Evolutionary conservation across 2,113 vertebrate genomes (phyloP), one percentile per base, ranked within the genome.

Genomic region (Arothron firmamentum): DNA sequence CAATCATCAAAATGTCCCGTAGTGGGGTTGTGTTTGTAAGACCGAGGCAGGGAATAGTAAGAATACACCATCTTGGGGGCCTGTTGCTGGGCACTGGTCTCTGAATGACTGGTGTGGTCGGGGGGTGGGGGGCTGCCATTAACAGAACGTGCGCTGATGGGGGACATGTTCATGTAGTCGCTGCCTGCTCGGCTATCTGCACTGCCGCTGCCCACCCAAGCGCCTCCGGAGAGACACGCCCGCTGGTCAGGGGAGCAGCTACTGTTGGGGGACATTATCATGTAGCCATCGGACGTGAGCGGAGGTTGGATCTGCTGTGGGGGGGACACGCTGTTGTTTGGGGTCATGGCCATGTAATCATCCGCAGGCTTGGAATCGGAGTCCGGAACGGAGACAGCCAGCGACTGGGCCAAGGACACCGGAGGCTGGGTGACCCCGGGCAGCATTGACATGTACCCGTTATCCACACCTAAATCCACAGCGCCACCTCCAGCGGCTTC

Each of bases 161-260:
- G 91, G 25, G 91, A 93, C 92, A 93, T 93, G 79, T 91, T 91
- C 90, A 93, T 86, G 20, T 94, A 94, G 73, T 94, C 93, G 2
- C 90, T 86, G 43, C 80, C 80, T 15, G 86, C 74, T 7, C 85
- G 69, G 50, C 82, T 84, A 17, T 90, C 91, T 14, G 83, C 82
- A 15, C 87, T 92, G 31, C 89, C 81, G 13, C 85, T 87, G 18
- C 83, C 89, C 58, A 88, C 11, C 80, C 90, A 91, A 20, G 79
- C 62, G 1, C 62, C 78, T 14, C 71, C 84, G 17, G 62, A n/a
- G 17, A 81, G 63, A 41, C 86, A 84, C 0, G 75, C 86, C 19
- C 89, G 86, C 59, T 90, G 88, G 31, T 92, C 91, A 1, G 91
- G 92, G 1, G 92, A 93, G 56, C 90, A 92, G 75, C 91, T 92